These are phyloP conservation scores for Coelinius sp. DNA, from an alignment of 2,888 invertebrate species.

Conservation along the genomic window DNA sequence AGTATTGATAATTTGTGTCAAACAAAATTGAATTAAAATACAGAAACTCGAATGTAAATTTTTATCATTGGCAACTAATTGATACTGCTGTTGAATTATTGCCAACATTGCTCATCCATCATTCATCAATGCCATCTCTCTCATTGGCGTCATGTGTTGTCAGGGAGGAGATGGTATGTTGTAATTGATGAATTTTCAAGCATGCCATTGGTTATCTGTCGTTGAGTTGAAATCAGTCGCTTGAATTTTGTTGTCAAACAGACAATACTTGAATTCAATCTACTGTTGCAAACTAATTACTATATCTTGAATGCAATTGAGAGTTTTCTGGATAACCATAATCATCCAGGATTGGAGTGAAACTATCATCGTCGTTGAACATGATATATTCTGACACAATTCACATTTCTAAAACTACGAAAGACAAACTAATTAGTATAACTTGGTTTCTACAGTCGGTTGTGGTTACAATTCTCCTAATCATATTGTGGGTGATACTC, in stretches of 20 bases:
- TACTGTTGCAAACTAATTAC: not conserved
- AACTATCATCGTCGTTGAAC: not conserved
- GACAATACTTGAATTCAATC: not conserved
- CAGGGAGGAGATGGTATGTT: not conserved
- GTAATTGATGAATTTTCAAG: not conserved
- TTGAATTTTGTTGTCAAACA: not conserved
- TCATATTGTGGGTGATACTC: not conserved
- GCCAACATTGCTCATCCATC: not conserved
- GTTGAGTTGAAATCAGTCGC: not conserved
- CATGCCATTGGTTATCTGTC: not conserved
- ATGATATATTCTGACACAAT: constrained; percentile 14
- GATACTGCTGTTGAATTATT: not conserved
- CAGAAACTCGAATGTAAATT: not conserved
- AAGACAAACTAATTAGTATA: not conserved
- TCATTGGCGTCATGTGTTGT: not conserved
- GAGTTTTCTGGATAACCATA: not conserved
- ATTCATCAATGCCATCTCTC: not conserved
- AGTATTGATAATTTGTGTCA: not conserved
- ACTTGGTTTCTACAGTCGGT: not conserved
- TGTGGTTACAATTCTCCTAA: not conserved
- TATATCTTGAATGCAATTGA: not conserved
- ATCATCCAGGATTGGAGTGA: not conserved
- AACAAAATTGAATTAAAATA: not conserved
- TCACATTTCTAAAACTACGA: not conserved
- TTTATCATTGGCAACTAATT: not conserved